Evolutionary conservation across 2,888 invertebrate species (phyloP).

Genomic region (Diplazon laetatorius): DNA sequence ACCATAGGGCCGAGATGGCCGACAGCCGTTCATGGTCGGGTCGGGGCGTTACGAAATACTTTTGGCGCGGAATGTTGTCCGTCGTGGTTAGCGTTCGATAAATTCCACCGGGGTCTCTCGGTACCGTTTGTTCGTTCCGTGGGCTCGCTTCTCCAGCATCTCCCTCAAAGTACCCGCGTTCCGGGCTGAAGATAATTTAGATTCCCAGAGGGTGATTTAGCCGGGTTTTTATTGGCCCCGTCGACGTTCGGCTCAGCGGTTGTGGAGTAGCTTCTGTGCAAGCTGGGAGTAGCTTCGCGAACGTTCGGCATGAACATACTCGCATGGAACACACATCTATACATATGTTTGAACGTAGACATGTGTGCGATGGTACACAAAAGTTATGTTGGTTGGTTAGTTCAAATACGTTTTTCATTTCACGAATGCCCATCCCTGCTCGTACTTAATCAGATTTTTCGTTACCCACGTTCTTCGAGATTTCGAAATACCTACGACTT

Average conservation of each 20-base stretch:
- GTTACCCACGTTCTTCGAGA: neutral
- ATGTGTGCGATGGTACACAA: no score
- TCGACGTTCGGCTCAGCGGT: conserved; percentile 21
- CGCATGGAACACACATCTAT: neutral
- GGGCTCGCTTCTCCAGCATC: conserved; percentile 60
- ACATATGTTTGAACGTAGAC: conserved; percentile 3
- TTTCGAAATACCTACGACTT: no score
- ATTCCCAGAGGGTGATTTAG: conserved; percentile 78
- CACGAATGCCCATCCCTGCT: no score
- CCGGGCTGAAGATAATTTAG: conserved; percentile 77
- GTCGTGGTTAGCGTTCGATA: conserved; percentile 75
- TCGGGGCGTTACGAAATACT: conserved; percentile 72
- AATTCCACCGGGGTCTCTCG: conserved; percentile 69
- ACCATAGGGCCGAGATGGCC: conserved; percentile 31
- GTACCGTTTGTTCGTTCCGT: conserved; percentile 34
- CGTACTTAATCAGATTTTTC: no score
- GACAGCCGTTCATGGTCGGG: conserved; percentile 54
- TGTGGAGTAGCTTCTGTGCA: neutral
- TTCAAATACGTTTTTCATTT: no score
- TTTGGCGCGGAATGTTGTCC: conserved; percentile 74
- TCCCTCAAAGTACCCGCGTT: conserved; percentile 74
- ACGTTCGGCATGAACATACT: conserved; percentile 7
- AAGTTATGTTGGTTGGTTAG: no score
- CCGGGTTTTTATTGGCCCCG: conserved; percentile 70
- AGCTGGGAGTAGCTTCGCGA: neutral